Evolutionary conservation across 2,113 vertebrate genomes (phyloP), one percentile per base, ranked within the genome.

Genomic region (Trinectes maculatus): DNA sequence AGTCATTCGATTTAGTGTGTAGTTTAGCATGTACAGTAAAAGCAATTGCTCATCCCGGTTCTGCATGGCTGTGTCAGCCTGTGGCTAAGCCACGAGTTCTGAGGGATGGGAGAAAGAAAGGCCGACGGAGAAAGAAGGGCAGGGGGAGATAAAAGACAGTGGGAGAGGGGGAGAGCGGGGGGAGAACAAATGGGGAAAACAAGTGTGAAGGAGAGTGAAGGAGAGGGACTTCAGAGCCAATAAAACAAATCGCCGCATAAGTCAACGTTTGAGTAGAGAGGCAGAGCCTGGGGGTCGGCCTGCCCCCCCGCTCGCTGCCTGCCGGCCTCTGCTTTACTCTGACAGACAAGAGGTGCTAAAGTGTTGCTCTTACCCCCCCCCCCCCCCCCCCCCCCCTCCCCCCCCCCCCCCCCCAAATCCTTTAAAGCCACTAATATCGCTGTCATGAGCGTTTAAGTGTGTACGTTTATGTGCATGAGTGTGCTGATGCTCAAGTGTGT

Each of bases 21-120:
- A 74, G 73, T 80, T 91, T 84, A 77, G 74, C 83, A 87, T 85
- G 77, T 85, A 87, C 83, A 85, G 82, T 87, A 82, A 80, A 83
- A 79, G 77, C 83, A 77, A 82, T 80, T 77, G 70, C 72, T 89
- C 81, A 82, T 83, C 80, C 65, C 49, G 73, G 66, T 84, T 85
- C 66, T 81, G 77, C 73, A 62, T 79, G 83, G 85, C 52, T 78
- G 74, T 82, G 81, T 77, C 71, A 79, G 80, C 86, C 85, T 71
- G 74, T 15, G 85, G 86, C 87, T 76, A 82, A 84, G 85, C 74
- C 78, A 47, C 70, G 51, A 88, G 83, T 79, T 87, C 85, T 79
- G 78, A 84, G 69, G 54, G 74, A 77, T 59, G 49, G 80, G 44
- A 54, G 67, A 80, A 74, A 69, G 81, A 79, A 66, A 74, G 73